Conservation (phyloP, 92 coral and sea anemone species). For the Galaxea fascicularis region DNA sequence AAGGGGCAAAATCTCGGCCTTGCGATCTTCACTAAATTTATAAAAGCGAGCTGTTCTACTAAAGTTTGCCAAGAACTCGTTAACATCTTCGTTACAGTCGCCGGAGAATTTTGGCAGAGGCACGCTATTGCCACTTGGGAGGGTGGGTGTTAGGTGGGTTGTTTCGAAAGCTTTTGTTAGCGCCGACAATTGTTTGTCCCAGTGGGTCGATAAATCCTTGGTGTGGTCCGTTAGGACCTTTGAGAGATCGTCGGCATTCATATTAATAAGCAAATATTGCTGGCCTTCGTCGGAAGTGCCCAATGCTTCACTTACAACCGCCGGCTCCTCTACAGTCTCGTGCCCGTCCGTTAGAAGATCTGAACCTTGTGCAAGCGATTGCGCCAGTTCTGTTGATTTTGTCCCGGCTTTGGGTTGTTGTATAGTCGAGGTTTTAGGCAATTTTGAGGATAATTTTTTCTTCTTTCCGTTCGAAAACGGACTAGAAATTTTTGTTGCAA, state of each 20-base stretch:
- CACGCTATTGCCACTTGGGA: neutral
- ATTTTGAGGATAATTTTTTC: too few species aligned
- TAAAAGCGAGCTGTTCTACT: constrained; percentile 25
- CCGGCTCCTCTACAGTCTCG: too few species aligned
- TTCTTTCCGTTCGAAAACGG: too few species aligned
- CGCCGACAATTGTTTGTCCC: neutral
- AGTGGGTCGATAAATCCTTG: constrained; percentile 1
- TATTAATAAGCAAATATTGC: too few species aligned
- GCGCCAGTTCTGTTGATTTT: too few species aligned
- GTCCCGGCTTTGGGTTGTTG: too few species aligned
- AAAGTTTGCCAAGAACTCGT: constrained; percentile 46
- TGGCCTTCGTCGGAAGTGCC: too few species aligned
- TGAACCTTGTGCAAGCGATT: too few species aligned
- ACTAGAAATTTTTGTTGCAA: too few species aligned
- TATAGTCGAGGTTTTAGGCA: too few species aligned
- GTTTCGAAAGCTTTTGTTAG: neutral
- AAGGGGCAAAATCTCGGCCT: constrained; percentile 44
- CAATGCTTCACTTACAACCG: too few species aligned
- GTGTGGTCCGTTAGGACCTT: constrained; percentile 15
- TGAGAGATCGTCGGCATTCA: neutral
- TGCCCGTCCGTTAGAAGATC: too few species aligned
- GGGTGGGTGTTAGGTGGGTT: neutral
- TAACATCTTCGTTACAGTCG: constrained; percentile 36
- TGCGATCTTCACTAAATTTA: constrained; percentile 27
- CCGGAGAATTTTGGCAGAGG: constrained; percentile 53